phyloP scores from a whole-genome alignment of 2,888 invertebrate species.

The Stictocephala bisonia region DNA sequence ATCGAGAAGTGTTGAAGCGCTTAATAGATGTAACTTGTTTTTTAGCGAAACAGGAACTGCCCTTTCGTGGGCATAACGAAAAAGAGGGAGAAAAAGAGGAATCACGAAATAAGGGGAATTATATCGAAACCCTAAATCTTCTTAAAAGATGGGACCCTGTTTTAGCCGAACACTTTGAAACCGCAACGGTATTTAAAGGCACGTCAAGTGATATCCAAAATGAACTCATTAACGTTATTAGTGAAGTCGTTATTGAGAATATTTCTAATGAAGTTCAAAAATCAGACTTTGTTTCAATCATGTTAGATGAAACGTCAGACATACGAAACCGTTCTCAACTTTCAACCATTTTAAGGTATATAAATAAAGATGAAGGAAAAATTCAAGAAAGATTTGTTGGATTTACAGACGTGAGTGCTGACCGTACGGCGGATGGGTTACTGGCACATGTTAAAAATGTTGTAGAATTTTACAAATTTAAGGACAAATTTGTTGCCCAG shows the following conservation, averaged over 20 bases:
- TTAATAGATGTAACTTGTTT: slow-evolving; percentile 54
- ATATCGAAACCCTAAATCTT: slow-evolving; percentile 50
- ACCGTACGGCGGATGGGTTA: slow-evolving; percentile 56
- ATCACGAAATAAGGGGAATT: slow-evolving; percentile 56
- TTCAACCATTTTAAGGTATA: slow-evolving; percentile 60
- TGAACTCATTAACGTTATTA: slow-evolving; percentile 55
- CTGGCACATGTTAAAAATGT: slow-evolving; percentile 53
- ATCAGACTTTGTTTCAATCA: slow-evolving; percentile 56
- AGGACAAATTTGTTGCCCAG: slow-evolving; percentile 60
- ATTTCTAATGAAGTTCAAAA: slow-evolving; percentile 55
- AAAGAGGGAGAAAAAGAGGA: too few species aligned
- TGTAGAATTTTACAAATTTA: slow-evolving; percentile 55
- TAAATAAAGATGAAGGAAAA: slow-evolving; percentile 53
- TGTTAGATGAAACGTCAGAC: slow-evolving; percentile 55
- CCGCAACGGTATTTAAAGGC: slow-evolving; percentile 56
- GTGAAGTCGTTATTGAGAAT: slow-evolving; percentile 49
- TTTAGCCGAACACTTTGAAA: slow-evolving; percentile 56
- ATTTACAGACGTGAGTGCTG: slow-evolving; percentile 60
- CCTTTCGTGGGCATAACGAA: slow-evolving; percentile 51
- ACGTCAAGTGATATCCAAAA: slow-evolving; percentile 59
- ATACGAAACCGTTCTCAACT: slow-evolving; percentile 57
- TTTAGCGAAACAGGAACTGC: slow-evolving; percentile 52
- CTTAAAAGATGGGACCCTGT: slow-evolving; percentile 8
- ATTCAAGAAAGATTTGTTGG: slow-evolving; percentile 61
- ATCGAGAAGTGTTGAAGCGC: slow-evolving; percentile 54